Conservation (phyloP, 2,797 vertebrate species). For the Florisuga fusca region DNA sequence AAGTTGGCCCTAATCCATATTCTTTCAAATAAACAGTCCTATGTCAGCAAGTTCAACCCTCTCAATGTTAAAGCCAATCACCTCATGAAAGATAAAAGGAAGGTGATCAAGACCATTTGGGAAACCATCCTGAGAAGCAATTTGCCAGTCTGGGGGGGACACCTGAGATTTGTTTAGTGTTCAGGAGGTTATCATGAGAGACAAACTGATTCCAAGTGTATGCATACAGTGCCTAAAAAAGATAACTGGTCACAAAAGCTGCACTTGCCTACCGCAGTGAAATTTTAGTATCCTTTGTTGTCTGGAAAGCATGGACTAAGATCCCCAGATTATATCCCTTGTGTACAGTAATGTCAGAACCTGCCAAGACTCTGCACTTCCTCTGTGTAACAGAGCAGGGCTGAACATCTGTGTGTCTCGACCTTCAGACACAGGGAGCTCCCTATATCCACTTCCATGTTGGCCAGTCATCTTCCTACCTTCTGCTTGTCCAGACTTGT, state of each 20-base stretch:
- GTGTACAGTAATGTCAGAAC: not conserved
- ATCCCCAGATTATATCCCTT: not conserved
- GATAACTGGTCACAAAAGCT: not conserved
- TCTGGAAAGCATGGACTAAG: not conserved
- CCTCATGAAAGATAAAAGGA: not conserved
- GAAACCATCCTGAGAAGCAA: not conserved
- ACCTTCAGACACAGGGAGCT: not conserved
- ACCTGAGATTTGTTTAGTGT: not conserved
- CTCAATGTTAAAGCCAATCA: fast-evolving
- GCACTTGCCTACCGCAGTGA: not conserved
- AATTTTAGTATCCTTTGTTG: not conserved
- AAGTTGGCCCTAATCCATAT: not conserved
- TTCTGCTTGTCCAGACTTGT: not conserved
- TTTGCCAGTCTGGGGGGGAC: not conserved
- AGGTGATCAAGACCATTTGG: not conserved
- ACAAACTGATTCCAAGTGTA: not conserved
- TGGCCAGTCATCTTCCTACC: not conserved
- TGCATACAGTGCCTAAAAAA: not conserved
- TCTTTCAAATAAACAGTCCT: not conserved
- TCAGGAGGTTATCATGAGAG: not conserved
- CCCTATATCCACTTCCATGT: not conserved
- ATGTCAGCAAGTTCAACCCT: not conserved
- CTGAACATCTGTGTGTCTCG: not conserved
- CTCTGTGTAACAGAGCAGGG: not conserved
- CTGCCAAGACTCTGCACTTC: not conserved